Conservation (phyloP, 2,888 invertebrate species). For the Acanthoscelides obtectus region DNA sequence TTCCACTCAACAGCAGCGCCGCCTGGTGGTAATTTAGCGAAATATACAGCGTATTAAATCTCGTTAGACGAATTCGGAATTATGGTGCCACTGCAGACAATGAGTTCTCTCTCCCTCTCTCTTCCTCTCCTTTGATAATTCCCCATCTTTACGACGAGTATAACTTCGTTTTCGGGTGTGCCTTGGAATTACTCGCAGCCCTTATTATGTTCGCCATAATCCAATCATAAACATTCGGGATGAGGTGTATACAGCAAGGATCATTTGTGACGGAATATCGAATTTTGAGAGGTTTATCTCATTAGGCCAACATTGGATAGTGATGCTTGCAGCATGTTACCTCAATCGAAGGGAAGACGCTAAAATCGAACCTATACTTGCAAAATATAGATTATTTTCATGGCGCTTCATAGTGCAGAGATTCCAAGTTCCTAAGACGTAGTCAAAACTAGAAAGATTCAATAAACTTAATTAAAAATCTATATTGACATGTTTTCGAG, state of each 20-base stretch:
- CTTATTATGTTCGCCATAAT: conserved; percentile 39
- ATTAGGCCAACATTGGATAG: too few relatives aligned
- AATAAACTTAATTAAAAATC: too few relatives aligned
- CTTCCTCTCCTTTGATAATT: conserved; percentile 30
- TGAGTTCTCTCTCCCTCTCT: conserved; percentile 17
- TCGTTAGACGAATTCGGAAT: conserved; percentile 40
- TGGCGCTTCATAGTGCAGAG: too few relatives aligned
- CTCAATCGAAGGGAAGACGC: too few relatives aligned
- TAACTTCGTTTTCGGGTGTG: conserved; percentile 43
- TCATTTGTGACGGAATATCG: not conserved
- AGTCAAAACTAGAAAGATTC: too few relatives aligned
- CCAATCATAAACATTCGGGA: conserved; percentile 39
- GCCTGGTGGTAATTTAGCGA: conserved; percentile 23
- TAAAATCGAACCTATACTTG: too few relatives aligned
- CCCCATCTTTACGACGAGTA: conserved; percentile 31
- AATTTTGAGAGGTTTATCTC: too few relatives aligned
- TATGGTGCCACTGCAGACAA: conserved; percentile 40
- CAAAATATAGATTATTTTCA: too few relatives aligned
- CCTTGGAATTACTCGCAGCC: conserved; percentile 43
- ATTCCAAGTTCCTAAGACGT: too few relatives aligned
- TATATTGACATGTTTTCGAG: too few relatives aligned
- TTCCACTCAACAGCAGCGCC: not conserved
- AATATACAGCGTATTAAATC: conserved; percentile 33
- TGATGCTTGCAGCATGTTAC: too few relatives aligned
- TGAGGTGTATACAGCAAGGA: not conserved